These are phyloP conservation scores for Hyla sarda DNA, from an alignment of 2,113 vertebrate species.

Conservation along the genomic window DNA sequence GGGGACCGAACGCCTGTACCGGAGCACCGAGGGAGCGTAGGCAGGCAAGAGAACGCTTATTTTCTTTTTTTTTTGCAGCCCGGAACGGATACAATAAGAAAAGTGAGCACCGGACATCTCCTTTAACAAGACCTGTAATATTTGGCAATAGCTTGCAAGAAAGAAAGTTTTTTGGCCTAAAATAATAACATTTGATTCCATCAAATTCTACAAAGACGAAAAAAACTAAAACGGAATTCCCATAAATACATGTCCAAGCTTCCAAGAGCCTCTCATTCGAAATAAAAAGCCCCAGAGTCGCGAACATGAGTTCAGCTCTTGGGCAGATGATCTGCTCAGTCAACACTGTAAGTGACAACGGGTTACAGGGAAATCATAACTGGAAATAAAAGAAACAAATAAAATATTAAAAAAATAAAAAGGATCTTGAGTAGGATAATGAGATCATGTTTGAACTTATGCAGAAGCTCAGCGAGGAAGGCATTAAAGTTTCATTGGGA, in stretches of 20 bases:
- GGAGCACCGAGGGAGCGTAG: no score
- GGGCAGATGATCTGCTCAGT: conserved; percentile 26
- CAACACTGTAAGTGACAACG: neutral
- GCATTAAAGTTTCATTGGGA: conserved; percentile 51
- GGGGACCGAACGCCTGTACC: no score
- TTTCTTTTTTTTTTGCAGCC: no score
- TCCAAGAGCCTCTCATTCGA: neutral
- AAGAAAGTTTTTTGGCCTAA: no score
- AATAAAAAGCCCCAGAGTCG: neutral
- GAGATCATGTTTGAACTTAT: conserved; percentile 43
- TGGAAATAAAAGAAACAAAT: conserved; percentile 44
- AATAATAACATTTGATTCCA: no score
- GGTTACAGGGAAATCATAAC: conserved; percentile 1
- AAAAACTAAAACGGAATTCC: neutral
- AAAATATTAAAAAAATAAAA: conserved; percentile 1
- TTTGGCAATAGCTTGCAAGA: no score
- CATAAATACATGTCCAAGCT: neutral
- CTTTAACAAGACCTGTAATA: no score
- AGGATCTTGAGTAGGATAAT: conserved; percentile 18
- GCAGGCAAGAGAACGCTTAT: no score
- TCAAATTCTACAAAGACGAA: no score
- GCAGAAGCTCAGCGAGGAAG: conserved; percentile 23
- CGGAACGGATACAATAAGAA: no score
- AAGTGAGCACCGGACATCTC: no score
- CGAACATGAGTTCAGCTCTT: neutral